Evolutionary conservation across 1,140 invertebrate genomes (phyloP).

Genomic region (Araneus ventricosus): DNA sequence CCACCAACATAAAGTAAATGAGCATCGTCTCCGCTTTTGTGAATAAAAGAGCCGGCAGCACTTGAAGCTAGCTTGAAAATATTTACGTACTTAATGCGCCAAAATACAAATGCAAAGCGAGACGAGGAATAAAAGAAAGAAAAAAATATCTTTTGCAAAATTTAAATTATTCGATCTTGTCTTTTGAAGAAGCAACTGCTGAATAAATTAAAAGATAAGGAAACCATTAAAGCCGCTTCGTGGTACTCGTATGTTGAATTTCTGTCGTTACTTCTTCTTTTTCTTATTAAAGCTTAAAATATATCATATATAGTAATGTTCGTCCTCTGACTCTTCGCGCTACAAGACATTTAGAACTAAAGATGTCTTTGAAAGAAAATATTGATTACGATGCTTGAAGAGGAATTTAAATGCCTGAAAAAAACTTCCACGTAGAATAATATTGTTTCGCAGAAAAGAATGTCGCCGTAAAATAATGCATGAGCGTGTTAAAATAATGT

Average conservation of each 20-base stretch:
- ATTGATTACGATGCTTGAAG: no score
- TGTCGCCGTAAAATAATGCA: no score
- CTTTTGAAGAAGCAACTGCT: background rate
- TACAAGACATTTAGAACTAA: background rate
- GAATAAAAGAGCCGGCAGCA: background rate
- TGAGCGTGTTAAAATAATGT: no score
- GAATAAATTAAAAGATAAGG: conserved; percentile 35
- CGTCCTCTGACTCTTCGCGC: background rate
- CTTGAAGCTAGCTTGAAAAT: conserved; percentile 4
- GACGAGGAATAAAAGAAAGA: background rate
- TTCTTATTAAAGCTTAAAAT: background rate
- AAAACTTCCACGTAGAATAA: no score
- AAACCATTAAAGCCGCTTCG: background rate
- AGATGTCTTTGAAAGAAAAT: background rate
- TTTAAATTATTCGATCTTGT: conserved; percentile 15
- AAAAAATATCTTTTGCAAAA: background rate
- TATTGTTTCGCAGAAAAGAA: no score
- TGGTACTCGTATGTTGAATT: background rate
- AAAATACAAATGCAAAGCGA: conserved; percentile 4
- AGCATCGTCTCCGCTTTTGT: background rate
- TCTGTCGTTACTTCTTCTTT: background rate
- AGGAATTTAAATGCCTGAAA: no score
- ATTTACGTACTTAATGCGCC: conserved; percentile 7
- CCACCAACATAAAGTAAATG: conserved; percentile 23
- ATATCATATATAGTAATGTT: background rate